Percentiles rank a stretch among this genome's conserved stretches.
phyloP scores from a whole-genome alignment of 2,113 vertebrate species.

The Sitta europaea region DNA sequence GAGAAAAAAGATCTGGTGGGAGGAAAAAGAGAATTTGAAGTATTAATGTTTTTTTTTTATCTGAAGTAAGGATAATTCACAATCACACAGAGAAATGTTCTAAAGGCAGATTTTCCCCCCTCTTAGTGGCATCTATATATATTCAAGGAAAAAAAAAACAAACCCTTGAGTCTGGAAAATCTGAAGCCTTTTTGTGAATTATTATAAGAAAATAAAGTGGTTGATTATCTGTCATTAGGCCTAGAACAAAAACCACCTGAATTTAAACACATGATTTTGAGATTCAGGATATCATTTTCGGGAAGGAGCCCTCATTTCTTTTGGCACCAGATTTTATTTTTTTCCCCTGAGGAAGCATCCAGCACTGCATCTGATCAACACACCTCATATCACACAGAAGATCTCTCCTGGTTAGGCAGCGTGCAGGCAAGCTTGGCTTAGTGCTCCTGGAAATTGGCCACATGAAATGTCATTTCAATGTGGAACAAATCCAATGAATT shows the following conservation, averaged over 20 bases:
- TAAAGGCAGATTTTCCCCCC: background rate
- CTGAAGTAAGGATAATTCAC: background rate
- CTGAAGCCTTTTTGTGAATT: background rate
- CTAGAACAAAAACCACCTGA: background rate
- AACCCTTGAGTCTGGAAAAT: background rate
- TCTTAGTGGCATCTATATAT: background rate
- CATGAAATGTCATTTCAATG: background rate
- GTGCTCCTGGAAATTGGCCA: background rate
- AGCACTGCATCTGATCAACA: background rate
- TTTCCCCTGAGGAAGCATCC: background rate
- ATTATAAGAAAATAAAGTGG: background rate
- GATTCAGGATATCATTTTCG: background rate
- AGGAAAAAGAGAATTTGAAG: background rate
- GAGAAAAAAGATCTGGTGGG: background rate
- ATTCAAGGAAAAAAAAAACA: background rate
- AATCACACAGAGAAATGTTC: background rate
- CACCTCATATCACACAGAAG: background rate
- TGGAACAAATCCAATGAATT: background rate
- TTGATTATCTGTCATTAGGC: background rate
- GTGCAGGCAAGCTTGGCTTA: background rate
- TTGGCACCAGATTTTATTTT: background rate
- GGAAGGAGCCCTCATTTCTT: background rate
- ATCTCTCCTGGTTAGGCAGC: background rate
- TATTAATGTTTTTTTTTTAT: background rate
- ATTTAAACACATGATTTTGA: background rate